Conservation (phyloP, 2,888 invertebrate species). For the Stictocephala bisonia region DNA sequence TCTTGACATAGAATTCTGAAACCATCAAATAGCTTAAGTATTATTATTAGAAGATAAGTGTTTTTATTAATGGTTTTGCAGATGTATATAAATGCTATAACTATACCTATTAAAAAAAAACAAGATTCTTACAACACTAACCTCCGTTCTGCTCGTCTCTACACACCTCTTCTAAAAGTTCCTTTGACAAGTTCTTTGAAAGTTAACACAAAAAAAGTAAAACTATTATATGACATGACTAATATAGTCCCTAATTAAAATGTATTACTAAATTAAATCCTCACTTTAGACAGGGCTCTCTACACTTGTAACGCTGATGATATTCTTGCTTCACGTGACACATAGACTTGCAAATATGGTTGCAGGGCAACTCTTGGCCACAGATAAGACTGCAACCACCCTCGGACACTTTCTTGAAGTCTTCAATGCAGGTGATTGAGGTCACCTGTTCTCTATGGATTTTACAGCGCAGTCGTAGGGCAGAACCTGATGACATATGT, state of each 20-base stretch:
- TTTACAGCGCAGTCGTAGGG: constrained; percentile 66
- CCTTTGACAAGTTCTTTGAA: too few species aligned
- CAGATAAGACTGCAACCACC: constrained; percentile 74
- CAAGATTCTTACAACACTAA: too few species aligned
- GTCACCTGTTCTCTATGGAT: constrained; percentile 66
- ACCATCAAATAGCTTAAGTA: constrained; percentile 28
- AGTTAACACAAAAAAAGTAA: too few species aligned
- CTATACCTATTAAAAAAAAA: too few species aligned
- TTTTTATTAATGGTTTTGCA: too few species aligned
- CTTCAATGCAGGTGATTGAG: constrained; percentile 59
- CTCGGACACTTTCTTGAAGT: constrained; percentile 63
- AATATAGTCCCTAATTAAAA: too few species aligned
- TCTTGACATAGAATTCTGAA: constrained; percentile 63
- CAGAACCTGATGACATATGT: constrained; percentile 50
- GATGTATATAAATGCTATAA: too few species aligned
- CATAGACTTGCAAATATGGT: constrained; percentile 71
- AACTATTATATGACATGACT: too few species aligned
- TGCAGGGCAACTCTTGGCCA: constrained; percentile 68
- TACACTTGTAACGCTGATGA: constrained; percentile 67
- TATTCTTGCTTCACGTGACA: constrained; percentile 72
- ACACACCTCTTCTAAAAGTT: too few species aligned
- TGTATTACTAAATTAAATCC: constrained; percentile 30
- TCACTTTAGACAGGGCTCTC: constrained; percentile 68
- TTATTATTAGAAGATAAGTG: too few species aligned
- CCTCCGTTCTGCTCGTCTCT: too few species aligned